A percentile compares a stretch with the other conserved stretches of the same genome.
Conservation (phyloP, 2,113 vertebrate genomes). For the Meriones unguiculatus region DNA sequence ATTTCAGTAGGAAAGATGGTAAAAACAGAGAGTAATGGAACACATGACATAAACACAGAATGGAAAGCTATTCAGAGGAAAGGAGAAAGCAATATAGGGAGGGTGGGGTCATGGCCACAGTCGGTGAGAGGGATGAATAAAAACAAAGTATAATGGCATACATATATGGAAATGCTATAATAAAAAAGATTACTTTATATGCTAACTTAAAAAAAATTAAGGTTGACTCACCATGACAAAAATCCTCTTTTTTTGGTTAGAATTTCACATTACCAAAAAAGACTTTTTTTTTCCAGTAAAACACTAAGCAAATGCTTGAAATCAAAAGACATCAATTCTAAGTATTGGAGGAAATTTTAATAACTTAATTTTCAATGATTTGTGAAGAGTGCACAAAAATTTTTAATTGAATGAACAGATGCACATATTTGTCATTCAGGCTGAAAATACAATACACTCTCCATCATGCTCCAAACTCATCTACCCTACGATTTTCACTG, state of each 20-base stretch:
- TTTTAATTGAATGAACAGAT: conserved; percentile 14
- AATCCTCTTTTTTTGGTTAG: not conserved
- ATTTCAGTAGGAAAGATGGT: not conserved
- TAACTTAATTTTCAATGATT: conserved; percentile 46
- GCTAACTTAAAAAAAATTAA: not conserved
- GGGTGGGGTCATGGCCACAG: not conserved
- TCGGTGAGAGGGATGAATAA: not conserved
- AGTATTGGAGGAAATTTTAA: conserved; percentile 46
- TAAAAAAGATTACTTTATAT: not conserved
- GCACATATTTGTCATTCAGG: conserved; percentile 7
- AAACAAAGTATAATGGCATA: not conserved
- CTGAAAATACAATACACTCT: conserved; percentile 28
- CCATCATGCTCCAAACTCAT: conserved; percentile 27
- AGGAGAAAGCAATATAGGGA: not conserved
- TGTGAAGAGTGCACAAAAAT: conserved; percentile 8
- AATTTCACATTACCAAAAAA: conserved; percentile 35
- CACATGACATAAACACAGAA: not conserved
- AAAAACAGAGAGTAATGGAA: not conserved
- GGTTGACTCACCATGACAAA: not conserved
- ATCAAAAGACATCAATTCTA: conserved; percentile 41
- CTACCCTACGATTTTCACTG: not conserved
- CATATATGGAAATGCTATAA: not conserved
- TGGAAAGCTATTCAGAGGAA: not conserved
- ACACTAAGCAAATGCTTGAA: conserved; percentile 36
- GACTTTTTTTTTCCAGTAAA: not conserved